phyloP scores from a whole-genome alignment of 2,113 vertebrate genomes.

The Trematocara macrostoma region DNA sequence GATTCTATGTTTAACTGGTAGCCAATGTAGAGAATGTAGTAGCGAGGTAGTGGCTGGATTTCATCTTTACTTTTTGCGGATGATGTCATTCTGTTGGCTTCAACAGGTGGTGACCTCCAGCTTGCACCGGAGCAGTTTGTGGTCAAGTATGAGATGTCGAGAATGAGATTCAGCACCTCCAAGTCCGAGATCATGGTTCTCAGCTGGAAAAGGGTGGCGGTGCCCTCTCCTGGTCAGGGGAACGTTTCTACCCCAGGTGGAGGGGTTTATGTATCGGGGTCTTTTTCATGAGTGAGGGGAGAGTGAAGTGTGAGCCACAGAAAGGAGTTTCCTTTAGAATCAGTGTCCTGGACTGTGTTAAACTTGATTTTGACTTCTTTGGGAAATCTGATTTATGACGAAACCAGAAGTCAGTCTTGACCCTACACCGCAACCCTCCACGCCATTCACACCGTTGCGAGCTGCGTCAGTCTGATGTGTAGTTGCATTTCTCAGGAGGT shows the following conservation, averaged over 20 bases:
- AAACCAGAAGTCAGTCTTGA: neutral
- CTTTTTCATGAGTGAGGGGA: neutral
- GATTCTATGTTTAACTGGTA: too few relatives aligned
- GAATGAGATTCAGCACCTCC: neutral
- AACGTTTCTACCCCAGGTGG: neutral
- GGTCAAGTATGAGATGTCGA: neutral
- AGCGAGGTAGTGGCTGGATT: neutral
- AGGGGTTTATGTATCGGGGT: neutral
- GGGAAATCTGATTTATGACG: neutral
- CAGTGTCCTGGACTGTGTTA: neutral
- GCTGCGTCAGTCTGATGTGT: neutral
- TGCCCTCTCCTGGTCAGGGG: neutral
- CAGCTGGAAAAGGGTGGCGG: neutral
- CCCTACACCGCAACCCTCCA: accelerated
- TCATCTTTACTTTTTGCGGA: neutral
- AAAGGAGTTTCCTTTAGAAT: neutral
- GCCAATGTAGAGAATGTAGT: too few relatives aligned
- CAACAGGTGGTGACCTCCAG: neutral
- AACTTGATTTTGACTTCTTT: neutral
- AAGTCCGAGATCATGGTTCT: neutral
- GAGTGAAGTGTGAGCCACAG: neutral
- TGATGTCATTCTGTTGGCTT: neutral
- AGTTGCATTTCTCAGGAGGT: neutral
- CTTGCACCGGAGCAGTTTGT: neutral
- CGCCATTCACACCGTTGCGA: accelerated